phyloP scores from a whole-genome alignment of 2,113 vertebrate species.

The Psittacara wagleri region DNA sequence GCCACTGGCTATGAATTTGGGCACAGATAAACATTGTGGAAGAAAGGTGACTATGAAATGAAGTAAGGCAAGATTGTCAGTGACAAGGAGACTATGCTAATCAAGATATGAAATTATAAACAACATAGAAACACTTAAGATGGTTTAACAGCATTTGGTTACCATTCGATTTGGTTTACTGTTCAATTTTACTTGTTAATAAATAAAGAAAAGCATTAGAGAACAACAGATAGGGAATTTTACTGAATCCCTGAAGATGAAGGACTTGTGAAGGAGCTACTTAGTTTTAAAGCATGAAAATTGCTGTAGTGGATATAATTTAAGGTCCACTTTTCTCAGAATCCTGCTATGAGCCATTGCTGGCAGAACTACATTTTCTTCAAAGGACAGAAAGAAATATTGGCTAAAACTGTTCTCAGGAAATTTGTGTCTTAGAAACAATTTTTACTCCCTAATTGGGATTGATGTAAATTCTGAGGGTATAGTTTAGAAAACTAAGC shows the following conservation, averaged over 20 bases:
- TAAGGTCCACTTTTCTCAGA: not conserved
- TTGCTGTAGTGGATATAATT: not conserved
- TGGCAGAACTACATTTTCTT: not conserved
- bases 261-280: not conserved
- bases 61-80: not conserved
- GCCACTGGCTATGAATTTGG: not conserved
- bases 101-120: not conserved
- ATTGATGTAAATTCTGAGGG: not conserved
- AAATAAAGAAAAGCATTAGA: not conserved
- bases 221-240: not conserved
- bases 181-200: not conserved
- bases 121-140: not conserved
- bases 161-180: not conserved
- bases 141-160: not conserved
- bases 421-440: not conserved
- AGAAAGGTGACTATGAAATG: not conserved
- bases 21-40: not conserved
- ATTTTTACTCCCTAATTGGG: not conserved
- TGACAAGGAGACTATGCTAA: not conserved
- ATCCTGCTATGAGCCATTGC: fast-evolving
- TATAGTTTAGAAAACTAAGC: not conserved
- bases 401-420: not conserved
- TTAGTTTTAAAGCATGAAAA: not conserved
- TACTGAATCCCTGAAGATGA: not conserved
- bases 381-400: not conserved